A percentile compares a stretch with the other conserved stretches of the same genome.
Conservation (phyloP, 2,113 vertebrate genomes). For the Pseudopodoces humilis region DNA sequence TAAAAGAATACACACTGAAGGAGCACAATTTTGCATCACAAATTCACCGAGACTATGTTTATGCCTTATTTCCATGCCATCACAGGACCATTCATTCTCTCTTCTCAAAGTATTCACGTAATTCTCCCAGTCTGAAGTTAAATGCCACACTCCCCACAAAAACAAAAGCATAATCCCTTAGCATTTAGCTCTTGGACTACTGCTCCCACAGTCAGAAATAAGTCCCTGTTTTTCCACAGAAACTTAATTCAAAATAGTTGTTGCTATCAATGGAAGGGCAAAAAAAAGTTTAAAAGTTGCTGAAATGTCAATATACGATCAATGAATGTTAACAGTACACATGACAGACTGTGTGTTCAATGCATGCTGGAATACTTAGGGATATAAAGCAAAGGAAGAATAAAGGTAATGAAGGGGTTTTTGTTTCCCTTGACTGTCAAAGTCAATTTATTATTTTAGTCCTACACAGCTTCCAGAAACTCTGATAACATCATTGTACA, state of each 20-base stretch:
- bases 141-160: neutral
- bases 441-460: slow-evolving; percentile 74
- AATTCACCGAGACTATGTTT: neutral
- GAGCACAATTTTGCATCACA: neutral
- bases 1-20: neutral
- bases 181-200: neutral
- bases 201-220: neutral
- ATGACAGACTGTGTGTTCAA: slow-evolving; percentile 22
- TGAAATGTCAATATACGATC: slow-evolving; percentile 32
- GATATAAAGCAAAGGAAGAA: slow-evolving; percentile 52
- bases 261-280: neutral
- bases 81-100: neutral
- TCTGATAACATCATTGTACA: slow-evolving; percentile 66
- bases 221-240: neutral
- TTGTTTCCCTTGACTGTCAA: slow-evolving; percentile 60
- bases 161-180: neutral
- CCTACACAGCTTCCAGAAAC: slow-evolving; percentile 72
- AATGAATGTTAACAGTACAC: slow-evolving; percentile 24
- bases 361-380: slow-evolving; percentile 30
- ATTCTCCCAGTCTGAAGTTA: neutral
- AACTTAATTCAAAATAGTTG: neutral
- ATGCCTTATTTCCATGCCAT: neutral
- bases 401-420: slow-evolving; percentile 46
- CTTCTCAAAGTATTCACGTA: neutral
- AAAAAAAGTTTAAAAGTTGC: slow-evolving; percentile 13